Evolutionary conservation across 1,140 invertebrate genomes (phyloP).

Genomic region (Drosophila auraria): DNA sequence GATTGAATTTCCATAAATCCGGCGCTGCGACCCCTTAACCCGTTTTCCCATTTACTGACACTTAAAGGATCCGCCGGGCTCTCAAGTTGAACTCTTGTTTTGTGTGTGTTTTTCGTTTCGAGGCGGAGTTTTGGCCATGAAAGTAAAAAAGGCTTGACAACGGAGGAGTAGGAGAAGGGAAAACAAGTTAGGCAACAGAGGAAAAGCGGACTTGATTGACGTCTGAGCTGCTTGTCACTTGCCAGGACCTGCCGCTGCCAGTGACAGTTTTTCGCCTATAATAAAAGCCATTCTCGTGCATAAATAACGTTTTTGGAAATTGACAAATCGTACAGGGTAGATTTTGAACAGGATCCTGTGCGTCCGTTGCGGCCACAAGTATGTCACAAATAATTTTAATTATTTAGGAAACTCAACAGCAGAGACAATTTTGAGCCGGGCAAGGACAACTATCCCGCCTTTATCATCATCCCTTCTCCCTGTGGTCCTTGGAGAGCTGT

Average conservation of each 20-base stretch:
- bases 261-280: constrained; percentile 45
- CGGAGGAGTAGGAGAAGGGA: not conserved
- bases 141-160: constrained; percentile 29
- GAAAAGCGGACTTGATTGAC: constrained; percentile 63
- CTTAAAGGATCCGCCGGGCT: constrained; percentile 57
- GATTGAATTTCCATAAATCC: constrained; percentile 66
- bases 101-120: constrained; percentile 9
- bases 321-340: constrained; percentile 55
- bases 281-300: constrained; percentile 39
- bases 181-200: not conserved
- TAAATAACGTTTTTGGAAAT: constrained; percentile 56
- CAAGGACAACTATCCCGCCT: constrained; percentile 23
- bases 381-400: constrained; percentile 70
- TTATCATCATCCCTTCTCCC: not conserved
- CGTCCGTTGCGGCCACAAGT: constrained; percentile 28
- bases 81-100: constrained; percentile 42
- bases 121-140: constrained; percentile 39
- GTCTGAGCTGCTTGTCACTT: constrained; percentile 49
- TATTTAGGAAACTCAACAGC: constrained; percentile 61
- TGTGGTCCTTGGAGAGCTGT: constrained; percentile 11
- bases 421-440: constrained; percentile 27
- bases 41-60: constrained; percentile 62
- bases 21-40: constrained; percentile 28
- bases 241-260: constrained; percentile 35
- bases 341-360: constrained; percentile 24